Percentiles rank a stretch among this genome's conserved stretches.
phyloP scores from a whole-genome alignment of 2,113 vertebrate genomes.

The Oceanites oceanicus region DNA sequence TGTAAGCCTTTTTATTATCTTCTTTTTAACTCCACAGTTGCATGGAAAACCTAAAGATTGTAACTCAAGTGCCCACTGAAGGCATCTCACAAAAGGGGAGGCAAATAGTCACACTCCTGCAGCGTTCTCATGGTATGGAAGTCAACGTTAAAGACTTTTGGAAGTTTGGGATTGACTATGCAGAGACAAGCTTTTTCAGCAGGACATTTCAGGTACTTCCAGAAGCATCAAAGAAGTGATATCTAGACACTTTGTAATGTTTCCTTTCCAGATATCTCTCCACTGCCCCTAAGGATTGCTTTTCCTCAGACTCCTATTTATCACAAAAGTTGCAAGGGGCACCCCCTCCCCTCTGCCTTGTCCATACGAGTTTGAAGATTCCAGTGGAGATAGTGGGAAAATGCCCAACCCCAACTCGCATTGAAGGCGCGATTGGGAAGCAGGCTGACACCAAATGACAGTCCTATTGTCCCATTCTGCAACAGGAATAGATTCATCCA shows the following conservation, averaged over 20 bases:
- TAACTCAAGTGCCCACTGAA: background rate
- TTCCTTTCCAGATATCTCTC: background rate
- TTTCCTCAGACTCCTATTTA: background rate
- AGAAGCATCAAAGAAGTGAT: fast-evolving
- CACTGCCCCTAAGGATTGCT: background rate
- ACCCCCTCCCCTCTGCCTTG: fast-evolving
- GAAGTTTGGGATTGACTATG: background rate
- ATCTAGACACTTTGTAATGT: background rate
- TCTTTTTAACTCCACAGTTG: background rate
- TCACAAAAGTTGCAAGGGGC: fast-evolving
- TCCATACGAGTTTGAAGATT: background rate
- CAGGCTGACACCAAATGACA: background rate
- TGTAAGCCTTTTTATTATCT: background rate
- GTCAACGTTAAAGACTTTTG: background rate
- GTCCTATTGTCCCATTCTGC: background rate
- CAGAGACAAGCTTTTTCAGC: background rate
- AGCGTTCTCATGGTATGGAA: background rate
- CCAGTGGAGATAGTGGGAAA: background rate
- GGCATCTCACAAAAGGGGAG: background rate
- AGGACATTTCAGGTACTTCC: background rate
- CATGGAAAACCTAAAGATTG: background rate
- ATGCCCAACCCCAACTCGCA: fast-evolving
- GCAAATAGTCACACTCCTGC: background rate
- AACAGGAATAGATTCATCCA: background rate
- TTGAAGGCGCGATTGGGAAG: background rate